Evolutionary conservation across 2,113 vertebrate species (phyloP).

Genomic region (Genyomyrus donnyi): DNA sequence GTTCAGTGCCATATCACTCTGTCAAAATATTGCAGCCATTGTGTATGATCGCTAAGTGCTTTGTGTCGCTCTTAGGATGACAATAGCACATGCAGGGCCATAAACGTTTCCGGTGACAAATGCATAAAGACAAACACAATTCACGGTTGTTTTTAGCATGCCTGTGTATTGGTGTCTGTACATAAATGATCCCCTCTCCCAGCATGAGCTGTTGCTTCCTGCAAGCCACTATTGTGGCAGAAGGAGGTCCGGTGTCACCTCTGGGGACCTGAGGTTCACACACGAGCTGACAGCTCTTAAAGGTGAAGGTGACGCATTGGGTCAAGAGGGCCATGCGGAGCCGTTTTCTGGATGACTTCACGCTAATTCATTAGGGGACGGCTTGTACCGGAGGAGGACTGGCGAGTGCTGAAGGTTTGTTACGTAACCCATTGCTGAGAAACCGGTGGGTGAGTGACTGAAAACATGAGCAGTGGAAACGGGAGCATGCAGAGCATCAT

Average conservation of each 20-base stretch:
- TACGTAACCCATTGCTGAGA: not conserved
- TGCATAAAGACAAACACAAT: not conserved
- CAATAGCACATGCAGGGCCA: not conserved
- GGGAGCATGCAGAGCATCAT: not conserved
- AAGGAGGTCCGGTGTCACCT: not conserved
- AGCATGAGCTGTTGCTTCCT: not conserved
- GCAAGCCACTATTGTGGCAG: not conserved
- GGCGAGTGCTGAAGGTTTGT: not conserved
- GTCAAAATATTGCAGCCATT: not conserved
- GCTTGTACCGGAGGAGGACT: not conserved
- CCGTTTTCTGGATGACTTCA: not conserved
- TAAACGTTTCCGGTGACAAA: not conserved
- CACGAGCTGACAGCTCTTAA: not conserved
- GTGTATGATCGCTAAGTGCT: not conserved
- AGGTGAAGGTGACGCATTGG: not conserved
- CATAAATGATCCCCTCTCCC: not conserved
- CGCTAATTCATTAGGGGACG: not conserved
- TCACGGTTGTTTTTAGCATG: not conserved
- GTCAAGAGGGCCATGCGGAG: not conserved
- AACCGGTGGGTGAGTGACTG: not conserved
- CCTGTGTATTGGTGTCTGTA: not conserved
- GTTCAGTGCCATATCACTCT: not conserved
- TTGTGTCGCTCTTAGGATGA: not conserved
- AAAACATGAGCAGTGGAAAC: not conserved
- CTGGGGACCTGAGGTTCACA: not conserved